These are phyloP conservation scores for Dolichoris vasculosae DNA, from an alignment of 1,140 invertebrate genomes.

Conservation along the genomic window DNA sequence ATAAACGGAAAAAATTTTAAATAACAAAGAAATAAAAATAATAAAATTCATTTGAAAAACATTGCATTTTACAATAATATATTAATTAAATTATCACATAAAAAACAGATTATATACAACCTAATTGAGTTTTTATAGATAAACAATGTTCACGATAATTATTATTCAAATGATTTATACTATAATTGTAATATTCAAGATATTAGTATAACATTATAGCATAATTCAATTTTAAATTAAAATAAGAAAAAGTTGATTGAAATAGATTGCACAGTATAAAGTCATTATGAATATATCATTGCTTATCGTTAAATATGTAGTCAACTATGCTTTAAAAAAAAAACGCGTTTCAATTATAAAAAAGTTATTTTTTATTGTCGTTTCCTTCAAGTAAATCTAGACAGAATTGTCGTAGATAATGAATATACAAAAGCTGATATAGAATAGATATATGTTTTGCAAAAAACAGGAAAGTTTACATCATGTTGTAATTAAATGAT, in stretches of 20 bases:
- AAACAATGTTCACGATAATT: not conserved
- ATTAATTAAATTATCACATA: not conserved
- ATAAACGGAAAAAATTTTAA: not conserved
- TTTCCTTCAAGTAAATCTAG: not conserved
- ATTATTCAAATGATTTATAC: slow-evolving; percentile 12
- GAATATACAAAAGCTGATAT: slow-evolving; percentile 10
- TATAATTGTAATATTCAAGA: not conserved
- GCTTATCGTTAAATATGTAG: slow-evolving; percentile 10
- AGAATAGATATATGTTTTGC: not conserved
- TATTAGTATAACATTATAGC: not conserved
- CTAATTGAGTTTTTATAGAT: not conserved
- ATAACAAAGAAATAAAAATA: not conserved
- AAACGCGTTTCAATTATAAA: not conserved
- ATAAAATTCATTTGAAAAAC: not conserved
- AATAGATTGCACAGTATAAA: not conserved
- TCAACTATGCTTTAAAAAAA: not conserved
- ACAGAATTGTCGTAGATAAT: not conserved
- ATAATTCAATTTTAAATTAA: not conserved
- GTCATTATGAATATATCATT: slow-evolving; percentile 21
- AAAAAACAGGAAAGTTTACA: slow-evolving; percentile 4
- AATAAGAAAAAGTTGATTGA: not conserved
- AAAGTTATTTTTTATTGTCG: slow-evolving; percentile 5
- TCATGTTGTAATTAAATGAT: not conserved
- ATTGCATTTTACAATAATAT: not conserved
- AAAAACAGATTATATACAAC: not conserved